These are phyloP conservation scores for Brachystomella parvula DNA, from an alignment of 1,140 invertebrate genomes.

Conservation along the genomic window DNA sequence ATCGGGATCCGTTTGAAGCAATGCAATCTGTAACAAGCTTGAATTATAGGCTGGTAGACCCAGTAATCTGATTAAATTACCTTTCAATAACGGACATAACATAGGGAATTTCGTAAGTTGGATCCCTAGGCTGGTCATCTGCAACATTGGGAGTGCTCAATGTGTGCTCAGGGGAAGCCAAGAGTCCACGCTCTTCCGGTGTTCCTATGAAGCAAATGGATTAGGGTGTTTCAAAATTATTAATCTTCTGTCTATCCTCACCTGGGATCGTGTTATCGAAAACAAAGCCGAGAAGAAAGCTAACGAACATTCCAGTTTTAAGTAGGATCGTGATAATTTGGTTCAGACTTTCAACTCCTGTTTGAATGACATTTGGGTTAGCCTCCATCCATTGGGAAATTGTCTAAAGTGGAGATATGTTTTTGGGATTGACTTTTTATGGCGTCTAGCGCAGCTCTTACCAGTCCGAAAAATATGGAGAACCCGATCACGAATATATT, in stretches of 20 bases:
- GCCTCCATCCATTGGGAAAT: constrained; percentile 66
- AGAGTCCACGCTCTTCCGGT: constrained; percentile 57
- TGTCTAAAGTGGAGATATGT: constrained; percentile 43
- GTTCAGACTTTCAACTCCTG: constrained; percentile 60
- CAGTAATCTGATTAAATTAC: background rate
- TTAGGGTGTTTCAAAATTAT: no score
- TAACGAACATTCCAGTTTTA: constrained; percentile 75
- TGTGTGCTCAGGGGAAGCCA: constrained; percentile 54
- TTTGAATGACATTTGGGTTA: constrained; percentile 57
- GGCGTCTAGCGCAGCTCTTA: constrained; percentile 38
- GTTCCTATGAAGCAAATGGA: no score
- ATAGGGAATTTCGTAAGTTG: constrained; percentile 24
- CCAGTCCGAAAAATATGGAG: constrained; percentile 73
- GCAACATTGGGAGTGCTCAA: constrained; percentile 42
- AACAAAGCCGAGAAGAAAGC: constrained; percentile 66
- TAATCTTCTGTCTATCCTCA: no score
- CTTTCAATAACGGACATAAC: constrained; percentile 21
- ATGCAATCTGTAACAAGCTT: constrained; percentile 1
- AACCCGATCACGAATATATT: constrained; percentile 84
- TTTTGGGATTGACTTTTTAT: background rate
- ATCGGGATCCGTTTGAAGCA: constrained; percentile 27
- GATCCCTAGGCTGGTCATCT: constrained; percentile 38
- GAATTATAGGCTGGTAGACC: background rate
- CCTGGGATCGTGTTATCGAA: constrained; percentile 80
- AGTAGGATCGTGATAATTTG: constrained; percentile 68